These are phyloP conservation scores for Rotaria socialis DNA, from an alignment of 2,888 invertebrate species.

Conservation along the genomic window DNA sequence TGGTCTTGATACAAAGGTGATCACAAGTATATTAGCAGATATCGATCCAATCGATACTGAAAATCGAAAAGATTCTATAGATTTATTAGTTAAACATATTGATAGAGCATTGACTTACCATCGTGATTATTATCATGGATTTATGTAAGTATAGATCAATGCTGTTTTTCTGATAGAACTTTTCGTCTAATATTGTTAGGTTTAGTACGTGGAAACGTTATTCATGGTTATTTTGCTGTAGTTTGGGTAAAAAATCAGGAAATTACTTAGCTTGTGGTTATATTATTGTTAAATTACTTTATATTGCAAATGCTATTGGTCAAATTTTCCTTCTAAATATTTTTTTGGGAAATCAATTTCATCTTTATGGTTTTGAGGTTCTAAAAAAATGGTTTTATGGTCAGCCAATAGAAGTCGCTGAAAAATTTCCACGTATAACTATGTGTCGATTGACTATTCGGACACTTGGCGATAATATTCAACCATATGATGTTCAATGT, in stretches of 20 bases:
- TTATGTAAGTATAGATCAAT: background rate
- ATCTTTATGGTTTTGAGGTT: conserved; percentile 42
- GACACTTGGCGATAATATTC: conserved; percentile 44
- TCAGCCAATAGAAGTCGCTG: background rate
- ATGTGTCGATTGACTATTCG: conserved; percentile 43
- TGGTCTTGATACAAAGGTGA: conserved; percentile 40
- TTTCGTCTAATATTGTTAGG: background rate
- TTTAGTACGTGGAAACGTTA: background rate
- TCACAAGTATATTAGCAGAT: conserved; percentile 37
- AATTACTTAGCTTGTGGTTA: conserved; percentile 40
- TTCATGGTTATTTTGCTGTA: conserved; percentile 18
- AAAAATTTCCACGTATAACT: conserved; percentile 45
- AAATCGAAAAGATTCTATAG: conserved; percentile 36
- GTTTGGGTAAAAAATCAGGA: conserved; percentile 27
- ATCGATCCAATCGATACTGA: conserved; percentile 42
- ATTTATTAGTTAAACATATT: conserved; percentile 38
- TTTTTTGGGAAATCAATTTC: conserved; percentile 39
- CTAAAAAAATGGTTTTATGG: conserved; percentile 38
- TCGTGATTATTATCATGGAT: conserved; percentile 37
- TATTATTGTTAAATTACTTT: conserved; percentile 42
- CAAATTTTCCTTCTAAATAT: conserved; percentile 44
- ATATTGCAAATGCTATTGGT: conserved; percentile 42
- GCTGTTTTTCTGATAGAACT: too few species aligned
- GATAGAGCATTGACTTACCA: conserved; percentile 43
- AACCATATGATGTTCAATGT: conserved; percentile 43